phyloP scores from a whole-genome alignment of 2,888 invertebrate species.

The Sarcophaga variegata region DNA sequence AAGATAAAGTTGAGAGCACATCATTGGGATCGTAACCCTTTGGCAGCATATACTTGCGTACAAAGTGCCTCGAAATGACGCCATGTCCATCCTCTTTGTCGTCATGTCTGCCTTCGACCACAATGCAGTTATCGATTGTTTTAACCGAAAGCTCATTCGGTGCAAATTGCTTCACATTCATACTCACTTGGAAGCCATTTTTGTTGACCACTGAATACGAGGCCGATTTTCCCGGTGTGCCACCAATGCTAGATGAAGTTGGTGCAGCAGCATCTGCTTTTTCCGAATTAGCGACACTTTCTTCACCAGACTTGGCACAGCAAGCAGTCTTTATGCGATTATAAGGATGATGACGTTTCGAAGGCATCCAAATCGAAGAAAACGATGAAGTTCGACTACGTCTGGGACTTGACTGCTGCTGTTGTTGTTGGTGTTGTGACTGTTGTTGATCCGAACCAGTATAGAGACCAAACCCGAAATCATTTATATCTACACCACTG shows the following conservation, averaged over 20 bases:
- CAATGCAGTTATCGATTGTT: conserved; percentile 85
- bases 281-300: conserved; percentile 38
- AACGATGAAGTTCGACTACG: conserved; percentile 68
- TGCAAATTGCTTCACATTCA: conserved; percentile 87
- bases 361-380: conserved; percentile 70
- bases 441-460: conserved; percentile 74
- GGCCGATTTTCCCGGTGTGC: conserved; percentile 68
- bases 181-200: conserved; percentile 87
- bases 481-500: conserved; percentile 76
- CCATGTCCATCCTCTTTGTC: conserved; percentile 88
- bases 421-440: conserved; percentile 70
- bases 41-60: conserved; percentile 87
- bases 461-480: conserved; percentile 79
- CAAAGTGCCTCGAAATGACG: conserved; percentile 90
- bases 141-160: conserved; percentile 88
- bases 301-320: conserved; percentile 65
- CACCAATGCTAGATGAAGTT: conserved; percentile 40
- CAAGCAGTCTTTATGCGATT: conserved; percentile 70
- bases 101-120: conserved; percentile 88
- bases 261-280: conserved; percentile 50
- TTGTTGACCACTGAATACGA: conserved; percentile 82
- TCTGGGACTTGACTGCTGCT: conserved; percentile 72
- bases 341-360: conserved; percentile 71
- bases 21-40: conserved; percentile 87
- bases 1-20: conserved; percentile 89